Evolutionary conservation across 1,140 invertebrate genomes (phyloP), one percentile per base, ranked within the genome.

Genomic region (Heliconius hewitsoni): DNA sequence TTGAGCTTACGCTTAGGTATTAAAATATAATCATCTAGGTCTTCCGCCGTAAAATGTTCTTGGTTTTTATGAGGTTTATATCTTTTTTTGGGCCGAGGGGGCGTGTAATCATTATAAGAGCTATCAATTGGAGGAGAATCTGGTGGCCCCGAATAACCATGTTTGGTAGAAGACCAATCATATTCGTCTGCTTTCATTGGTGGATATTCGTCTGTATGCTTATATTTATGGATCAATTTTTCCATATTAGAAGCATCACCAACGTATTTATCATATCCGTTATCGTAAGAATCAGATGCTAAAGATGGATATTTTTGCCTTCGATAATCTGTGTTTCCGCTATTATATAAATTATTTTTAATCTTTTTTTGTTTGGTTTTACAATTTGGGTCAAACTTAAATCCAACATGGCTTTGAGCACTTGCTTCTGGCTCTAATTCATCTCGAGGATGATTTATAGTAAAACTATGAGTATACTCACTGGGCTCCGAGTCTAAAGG

Each of bases 1-100:
- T 91, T 94, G 42, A 85, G 82, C 80, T 94, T 94, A 81, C 89
- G 93, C 76, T 94, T 94, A 34, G 91, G 93, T 23, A 93, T 91
- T 72, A 93, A 83, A 78, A 92, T 84, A 78, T 92, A 93, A 78
- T 94, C 92, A 81, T 90, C 90, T 46, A 90, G 76, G 73, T 94
- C 86, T 42, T 92, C 91, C 34, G 81, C 70, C 37, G 87, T 86
- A 55, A 80, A 85, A n/a, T 75, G 74, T 74, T 92, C 89, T 34
- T 86, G 85, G 34, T 84, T 85, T 71, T 91, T 94, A 52, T 86
- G 80, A 11, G 90, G 91, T 27, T 88, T 93, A 73, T 83, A 76
- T 71, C 92, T 93, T 83, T 91, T 93, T 80, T 93, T 94, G 2
- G 90, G 89, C n/a, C 89, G 83, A 23, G 83, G 72, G 18, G 87